Evolutionary conservation across 2,888 invertebrate species (phyloP), one percentile per base, ranked within the genome.

Genomic region (Ischnura elegans): DNA sequence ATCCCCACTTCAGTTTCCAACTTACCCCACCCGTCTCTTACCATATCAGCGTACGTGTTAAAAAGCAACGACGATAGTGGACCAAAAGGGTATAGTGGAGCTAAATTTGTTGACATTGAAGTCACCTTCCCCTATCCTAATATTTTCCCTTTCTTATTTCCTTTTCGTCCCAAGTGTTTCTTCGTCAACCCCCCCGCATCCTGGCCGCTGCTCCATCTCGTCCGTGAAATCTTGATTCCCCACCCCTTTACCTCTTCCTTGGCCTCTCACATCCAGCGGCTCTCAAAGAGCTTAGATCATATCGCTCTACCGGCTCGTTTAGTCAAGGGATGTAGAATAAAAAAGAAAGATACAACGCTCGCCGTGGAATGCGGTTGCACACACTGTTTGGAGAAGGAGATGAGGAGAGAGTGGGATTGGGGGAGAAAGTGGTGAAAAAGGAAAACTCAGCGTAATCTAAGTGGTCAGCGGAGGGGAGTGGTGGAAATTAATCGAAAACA

Each of bases 261-360:
- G 16, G 2, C 25, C 61, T 25, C 61, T 36, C 76, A 13, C 76
- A 76, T 16, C 76, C 36, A 13, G 36, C 29, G 36, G 76, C 76
- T 76, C 76, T 29, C 25, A 36, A 76, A 29, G 61, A 21, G 61
- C 61, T 61, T 25, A 86, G 86, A 86, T 86, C 43, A 86, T 45
- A 86, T 86, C 86, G 13, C 86, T 86, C 46, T 46, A 86, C 86
- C 86, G n/a, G 86, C 86, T 46, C 46, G 86, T 86, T 86, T 86
- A 86, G 43, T 43, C n/a, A 86, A 46, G 76, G 86, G 86, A 43
- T 46, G 86, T 46, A n/a, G n/a, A n/a, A n/a, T n/a, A n/a, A 86
- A 86, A 45, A 86, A 86, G 46, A 86, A 86, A 86, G 29, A 86
- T 45, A 86, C 46, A 86, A 45, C 29, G 16, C 45, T 46, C 86